Evolutionary conservation across 92 coral and sea anemone genomes (phyloP).

Genomic region (Anthopleura xanthogrammica): DNA sequence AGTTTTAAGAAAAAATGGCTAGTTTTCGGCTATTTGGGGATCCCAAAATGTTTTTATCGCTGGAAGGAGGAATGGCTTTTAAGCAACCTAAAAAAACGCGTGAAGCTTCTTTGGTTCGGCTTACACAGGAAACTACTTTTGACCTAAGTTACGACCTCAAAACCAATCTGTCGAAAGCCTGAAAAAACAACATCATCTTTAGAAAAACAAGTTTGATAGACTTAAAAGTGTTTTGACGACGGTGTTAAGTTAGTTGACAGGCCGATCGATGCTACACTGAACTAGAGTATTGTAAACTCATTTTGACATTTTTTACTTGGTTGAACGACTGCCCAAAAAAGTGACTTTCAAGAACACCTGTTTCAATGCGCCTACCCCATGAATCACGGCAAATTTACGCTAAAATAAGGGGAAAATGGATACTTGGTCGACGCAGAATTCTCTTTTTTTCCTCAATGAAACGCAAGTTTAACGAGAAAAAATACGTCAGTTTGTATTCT

Average conservation of each 20-base stretch:
- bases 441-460: too few relatives aligned
- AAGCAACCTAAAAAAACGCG: too few relatives aligned
- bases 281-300: neutral
- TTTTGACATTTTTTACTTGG: neutral
- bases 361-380: too few relatives aligned
- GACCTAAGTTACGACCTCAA: neutral
- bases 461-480: too few relatives aligned
- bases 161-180: neutral
- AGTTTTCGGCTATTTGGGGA: neutral
- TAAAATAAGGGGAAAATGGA: too few relatives aligned
- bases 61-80: neutral
- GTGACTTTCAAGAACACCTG: neutral
- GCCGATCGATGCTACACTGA: neutral
- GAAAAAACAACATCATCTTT: neutral
- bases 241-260: neutral
- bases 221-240: neutral
- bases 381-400: too few relatives aligned
- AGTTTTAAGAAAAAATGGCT: neutral
- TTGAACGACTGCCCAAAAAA: neutral
- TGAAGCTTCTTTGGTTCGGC: neutral
- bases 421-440: too few relatives aligned
- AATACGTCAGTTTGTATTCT: too few relatives aligned
- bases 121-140: slow-evolving; percentile 1
- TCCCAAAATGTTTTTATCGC: neutral
- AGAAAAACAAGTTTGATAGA: neutral